Evolutionary conservation across 2,888 invertebrate species (phyloP).

Genomic region (Meta bourneti): DNA sequence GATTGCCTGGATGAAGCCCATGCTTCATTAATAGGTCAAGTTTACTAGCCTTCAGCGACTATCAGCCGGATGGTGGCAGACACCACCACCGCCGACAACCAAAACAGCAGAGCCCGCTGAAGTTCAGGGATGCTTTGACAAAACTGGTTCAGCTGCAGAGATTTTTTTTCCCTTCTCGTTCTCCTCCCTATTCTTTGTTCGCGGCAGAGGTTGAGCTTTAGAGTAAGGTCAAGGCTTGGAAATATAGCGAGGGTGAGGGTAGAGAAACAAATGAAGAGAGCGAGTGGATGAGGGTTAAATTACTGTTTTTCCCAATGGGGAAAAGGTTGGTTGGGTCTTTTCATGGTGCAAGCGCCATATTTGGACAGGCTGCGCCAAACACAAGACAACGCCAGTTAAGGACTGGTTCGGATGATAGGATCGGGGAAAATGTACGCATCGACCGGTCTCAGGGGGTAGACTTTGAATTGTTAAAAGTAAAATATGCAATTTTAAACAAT

Average conservation of each 20-base stretch:
- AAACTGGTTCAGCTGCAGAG: conserved; percentile 51
- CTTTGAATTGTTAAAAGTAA: too few species aligned
- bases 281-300: background rate
- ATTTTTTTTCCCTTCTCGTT: background rate
- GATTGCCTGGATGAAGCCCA: conserved; percentile 32
- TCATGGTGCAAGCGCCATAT: background rate
- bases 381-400: too few species aligned
- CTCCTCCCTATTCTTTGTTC: conserved; percentile 20
- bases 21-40: conserved; percentile 59
- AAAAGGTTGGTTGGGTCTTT: conserved; percentile 1
- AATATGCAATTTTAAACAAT: too few species aligned
- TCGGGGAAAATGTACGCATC: too few species aligned
- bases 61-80: conserved; percentile 3
- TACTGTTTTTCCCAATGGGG: background rate
- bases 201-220: background rate
- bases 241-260: background rate
- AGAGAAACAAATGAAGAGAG: background rate
- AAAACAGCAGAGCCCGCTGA: conserved; percentile 11
- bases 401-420: too few species aligned
- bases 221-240: conserved; percentile 33
- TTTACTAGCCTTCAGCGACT: conserved; percentile 47
- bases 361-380: too few species aligned
- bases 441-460: too few species aligned
- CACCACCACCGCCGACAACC: background rate
- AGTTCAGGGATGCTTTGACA: conserved; percentile 42